Evolutionary conservation across 2,888 invertebrate genomes (phyloP), one percentile per base, ranked within the genome.

Genomic region (Rhingia rostrata): DNA sequence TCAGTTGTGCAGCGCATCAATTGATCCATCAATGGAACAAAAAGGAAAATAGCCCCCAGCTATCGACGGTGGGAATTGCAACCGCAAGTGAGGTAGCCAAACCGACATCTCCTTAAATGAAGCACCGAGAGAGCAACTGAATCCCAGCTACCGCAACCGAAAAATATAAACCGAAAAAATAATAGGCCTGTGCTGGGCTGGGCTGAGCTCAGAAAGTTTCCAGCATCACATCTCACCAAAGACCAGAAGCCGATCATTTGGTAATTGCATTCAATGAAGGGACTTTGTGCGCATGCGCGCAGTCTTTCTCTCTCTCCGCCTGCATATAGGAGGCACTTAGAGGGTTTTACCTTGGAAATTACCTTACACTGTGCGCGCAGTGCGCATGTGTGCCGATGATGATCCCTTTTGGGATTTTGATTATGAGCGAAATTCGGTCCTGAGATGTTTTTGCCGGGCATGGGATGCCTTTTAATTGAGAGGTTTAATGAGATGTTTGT

Each of bases 241-340:
- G 87, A 88, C 88, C 88, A 88, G 88, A 88, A 88, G 88, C 87
- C 87, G 86, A 87, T 88, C 88, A 87, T 88, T 88, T 88, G 81
- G 87, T 87, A 88, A 88, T 88, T 88, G 88, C 87, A 88, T 86
- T 87, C 87, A 88, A 88, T 88, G 86, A 87, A 80, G 80, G 75
- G 74, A 75, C 60, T 80, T 80, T 74, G 80, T 80, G 75, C 74
- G 70, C 80, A 83, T 83, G 79, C 69, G 73, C 69, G 61, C 45
- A 63, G 45, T n/a, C n/a, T n/a, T n/a, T n/a, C n/a, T n/a, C n/a
- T n/a, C n/a, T n/a, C 33, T 35, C 35, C 54, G n/a, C 49, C 69
- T 54, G 22, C 54, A 45, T 12, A 45, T 33, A 63, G 41, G 51
- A 61, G 61, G 47, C 70, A 78, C 78, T 70, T 70, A 78, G 60